Conservation (phyloP, 2,888 invertebrate species). For the Lamellibrachia columna region DNA sequence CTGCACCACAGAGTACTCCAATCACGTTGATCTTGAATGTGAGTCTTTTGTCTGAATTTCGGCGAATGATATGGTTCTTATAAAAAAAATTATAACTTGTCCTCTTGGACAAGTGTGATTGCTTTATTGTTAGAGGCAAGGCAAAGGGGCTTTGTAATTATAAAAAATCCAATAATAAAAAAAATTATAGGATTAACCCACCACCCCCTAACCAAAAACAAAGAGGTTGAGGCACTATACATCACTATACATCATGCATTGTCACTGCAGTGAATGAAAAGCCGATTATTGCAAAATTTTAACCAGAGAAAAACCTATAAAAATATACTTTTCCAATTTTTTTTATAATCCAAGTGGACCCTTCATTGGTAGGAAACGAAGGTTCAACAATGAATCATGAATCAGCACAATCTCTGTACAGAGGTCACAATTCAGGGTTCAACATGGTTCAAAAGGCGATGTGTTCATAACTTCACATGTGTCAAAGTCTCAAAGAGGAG, state of each 20-base stretch:
- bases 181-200: too few species aligned
- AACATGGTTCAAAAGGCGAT: not conserved
- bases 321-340: too few species aligned
- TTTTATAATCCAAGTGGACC: not conserved
- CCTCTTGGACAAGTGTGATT: not conserved
- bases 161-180: too few species aligned
- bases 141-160: too few species aligned
- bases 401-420: not conserved
- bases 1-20: not conserved
- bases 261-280: too few species aligned
- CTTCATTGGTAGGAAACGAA: not conserved
- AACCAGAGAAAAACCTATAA: too few species aligned
- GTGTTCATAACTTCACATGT: not conserved
- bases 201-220: too few species aligned
- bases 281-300: too few species aligned
- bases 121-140: too few species aligned
- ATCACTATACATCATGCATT: too few species aligned
- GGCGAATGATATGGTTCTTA: not conserved
- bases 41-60: not conserved
- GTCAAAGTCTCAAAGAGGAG: not conserved
- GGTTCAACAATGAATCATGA: not conserved
- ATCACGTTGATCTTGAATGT: not conserved
- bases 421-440: not conserved
- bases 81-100: not conserved
- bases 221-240: too few species aligned